phyloP scores from a whole-genome alignment of 2,888 invertebrate genomes.

The Scaptomyza parva region DNA sequence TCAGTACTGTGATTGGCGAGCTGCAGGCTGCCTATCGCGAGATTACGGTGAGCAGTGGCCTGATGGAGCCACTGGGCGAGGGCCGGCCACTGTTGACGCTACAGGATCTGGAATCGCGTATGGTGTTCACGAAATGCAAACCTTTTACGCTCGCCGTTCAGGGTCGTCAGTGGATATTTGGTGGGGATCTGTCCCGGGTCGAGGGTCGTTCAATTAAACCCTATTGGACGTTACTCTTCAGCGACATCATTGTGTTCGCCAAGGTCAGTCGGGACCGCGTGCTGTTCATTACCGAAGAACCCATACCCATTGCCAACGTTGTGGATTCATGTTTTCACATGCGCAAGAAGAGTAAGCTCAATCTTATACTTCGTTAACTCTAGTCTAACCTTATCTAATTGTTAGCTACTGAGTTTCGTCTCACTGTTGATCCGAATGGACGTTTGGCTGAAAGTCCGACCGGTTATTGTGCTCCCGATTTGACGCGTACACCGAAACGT shows the following conservation, averaged over 20 bases:
- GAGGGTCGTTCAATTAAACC: conserved; percentile 93
- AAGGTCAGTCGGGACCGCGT: conserved; percentile 94
- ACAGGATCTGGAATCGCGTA: conserved; percentile 93
- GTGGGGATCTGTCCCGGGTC: conserved; percentile 92
- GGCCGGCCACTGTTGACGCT: conserved; percentile 92
- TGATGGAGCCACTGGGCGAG: conserved; percentile 94
- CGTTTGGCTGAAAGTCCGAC: conserved; percentile 89
- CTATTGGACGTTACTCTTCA: conserved; percentile 94
- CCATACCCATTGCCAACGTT: conserved; percentile 90
- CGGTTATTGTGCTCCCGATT: conserved; percentile 90
- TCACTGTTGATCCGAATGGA: conserved; percentile 89
- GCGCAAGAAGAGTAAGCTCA: conserved; percentile 90
- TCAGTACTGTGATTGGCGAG: conserved; percentile 84
- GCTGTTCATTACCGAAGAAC: conserved; percentile 94
- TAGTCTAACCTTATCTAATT: conserved; percentile 40
- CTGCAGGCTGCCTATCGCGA: conserved; percentile 90
- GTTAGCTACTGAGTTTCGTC: conserved; percentile 93
- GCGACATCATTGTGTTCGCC: conserved; percentile 93
- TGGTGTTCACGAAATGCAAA: conserved; percentile 96
- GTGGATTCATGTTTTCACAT: conserved; percentile 94
- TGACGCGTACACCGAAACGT: conserved; percentile 88
- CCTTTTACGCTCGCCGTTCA: conserved; percentile 93
- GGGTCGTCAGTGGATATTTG: conserved; percentile 95
- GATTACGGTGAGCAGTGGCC: conserved; percentile 92
- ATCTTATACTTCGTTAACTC: neutral